Conservation (phyloP, 1,140 invertebrate species). For the Dreissena rostriformis region DNA sequence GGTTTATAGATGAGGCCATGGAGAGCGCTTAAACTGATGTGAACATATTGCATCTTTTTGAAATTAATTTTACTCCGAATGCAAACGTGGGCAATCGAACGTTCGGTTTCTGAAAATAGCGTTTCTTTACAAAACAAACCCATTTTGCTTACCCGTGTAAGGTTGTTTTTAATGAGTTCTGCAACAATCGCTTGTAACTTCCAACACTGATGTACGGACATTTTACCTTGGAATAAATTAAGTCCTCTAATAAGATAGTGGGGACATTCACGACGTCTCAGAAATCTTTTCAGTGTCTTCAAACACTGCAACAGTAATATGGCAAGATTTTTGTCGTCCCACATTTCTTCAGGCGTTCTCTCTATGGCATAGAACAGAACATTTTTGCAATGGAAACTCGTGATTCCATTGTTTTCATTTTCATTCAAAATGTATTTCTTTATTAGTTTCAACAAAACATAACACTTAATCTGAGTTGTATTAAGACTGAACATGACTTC, state of each 20-base stretch:
- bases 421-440: not conserved
- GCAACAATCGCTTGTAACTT: not conserved
- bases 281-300: not conserved
- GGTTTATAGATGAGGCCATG: too few species aligned
- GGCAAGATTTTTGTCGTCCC: not conserved
- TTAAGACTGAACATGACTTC: not conserved
- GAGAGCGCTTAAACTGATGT: too few species aligned
- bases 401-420: not conserved
- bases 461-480: not conserved
- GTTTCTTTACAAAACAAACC: too few species aligned
- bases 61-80: too few species aligned
- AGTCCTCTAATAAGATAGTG: not conserved
- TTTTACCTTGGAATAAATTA: not conserved
- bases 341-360: not conserved
- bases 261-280: not conserved
- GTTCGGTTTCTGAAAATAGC: not conserved
- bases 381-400: not conserved
- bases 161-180: too few species aligned
- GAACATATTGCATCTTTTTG: too few species aligned
- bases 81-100: not conserved
- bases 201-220: not conserved
- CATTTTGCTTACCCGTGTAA: too few species aligned
- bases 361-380: not conserved
- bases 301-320: not conserved
- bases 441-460: not conserved